These are phyloP conservation scores for Synaphobranchus kaupii DNA, from an alignment of 2,797 vertebrate genomes.

Conservation along the genomic window DNA sequence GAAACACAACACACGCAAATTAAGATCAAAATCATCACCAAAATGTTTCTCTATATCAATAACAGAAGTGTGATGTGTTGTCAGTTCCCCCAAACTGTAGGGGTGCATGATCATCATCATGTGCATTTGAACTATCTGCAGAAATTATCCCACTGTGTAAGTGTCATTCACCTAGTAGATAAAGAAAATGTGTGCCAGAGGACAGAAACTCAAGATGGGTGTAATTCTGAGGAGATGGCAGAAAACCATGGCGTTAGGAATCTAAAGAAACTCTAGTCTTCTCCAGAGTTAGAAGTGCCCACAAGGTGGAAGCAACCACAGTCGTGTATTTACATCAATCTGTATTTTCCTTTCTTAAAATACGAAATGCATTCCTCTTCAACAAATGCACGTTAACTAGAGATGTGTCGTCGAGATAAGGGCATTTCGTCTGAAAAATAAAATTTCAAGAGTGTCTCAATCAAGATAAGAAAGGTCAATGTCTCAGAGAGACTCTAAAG, in stretches of 20 bases:
- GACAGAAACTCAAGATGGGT: conserved; percentile 66
- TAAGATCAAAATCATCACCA: neutral
- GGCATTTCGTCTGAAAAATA: conserved; percentile 22
- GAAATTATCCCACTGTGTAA: neutral
- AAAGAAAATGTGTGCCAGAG: conserved; percentile 40
- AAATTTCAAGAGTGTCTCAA: conserved; percentile 26
- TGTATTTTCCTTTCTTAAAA: conserved; percentile 56
- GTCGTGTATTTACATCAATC: conserved; percentile 66
- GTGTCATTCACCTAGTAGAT: conserved; percentile 21
- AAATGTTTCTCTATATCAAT: neutral
- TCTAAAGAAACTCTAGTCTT: conserved; percentile 77
- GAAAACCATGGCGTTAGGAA: conserved; percentile 77
- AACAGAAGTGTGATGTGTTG: neutral
- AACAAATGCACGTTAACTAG: conserved; percentile 59
- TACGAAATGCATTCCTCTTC: conserved; percentile 64
- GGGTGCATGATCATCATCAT: neutral
- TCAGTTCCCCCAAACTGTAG: neutral
- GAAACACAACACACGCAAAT: neutral
- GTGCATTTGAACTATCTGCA: neutral
- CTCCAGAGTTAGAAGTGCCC: conserved; percentile 69
- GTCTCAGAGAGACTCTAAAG: conserved; percentile 42
- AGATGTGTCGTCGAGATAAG: conserved; percentile 51
- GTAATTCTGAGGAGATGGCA: conserved; percentile 77
- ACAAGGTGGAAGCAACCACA: conserved; percentile 70
- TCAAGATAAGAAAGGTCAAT: conserved; percentile 51